Conservation (phyloP, 1,140 invertebrate genomes). For the Procambarus clarkii region DNA sequence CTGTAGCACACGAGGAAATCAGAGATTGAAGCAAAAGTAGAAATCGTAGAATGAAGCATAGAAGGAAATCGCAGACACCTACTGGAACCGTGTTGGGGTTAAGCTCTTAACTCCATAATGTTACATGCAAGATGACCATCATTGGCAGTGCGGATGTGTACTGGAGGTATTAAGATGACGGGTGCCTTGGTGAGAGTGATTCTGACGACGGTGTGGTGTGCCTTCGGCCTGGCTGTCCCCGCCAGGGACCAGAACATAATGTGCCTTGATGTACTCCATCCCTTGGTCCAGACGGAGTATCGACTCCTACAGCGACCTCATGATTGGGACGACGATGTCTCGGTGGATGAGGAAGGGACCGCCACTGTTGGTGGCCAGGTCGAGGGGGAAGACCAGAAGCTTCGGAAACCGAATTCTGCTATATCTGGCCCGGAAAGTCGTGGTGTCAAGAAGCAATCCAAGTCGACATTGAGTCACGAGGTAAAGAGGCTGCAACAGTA, state of each 20-base stretch:
- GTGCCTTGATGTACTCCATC: not conserved
- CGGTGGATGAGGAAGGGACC: not conserved
- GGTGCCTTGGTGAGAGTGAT: not conserved
- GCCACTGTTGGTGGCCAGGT: not conserved
- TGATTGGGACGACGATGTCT: not conserved
- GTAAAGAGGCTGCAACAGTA: not conserved
- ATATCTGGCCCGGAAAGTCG: not conserved
- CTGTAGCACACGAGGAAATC: too few relatives aligned
- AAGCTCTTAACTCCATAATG: not conserved
- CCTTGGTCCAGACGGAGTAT: constrained; percentile 5
- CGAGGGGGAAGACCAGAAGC: not conserved
- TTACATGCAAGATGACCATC: constrained; percentile 21
- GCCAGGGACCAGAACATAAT: not conserved
- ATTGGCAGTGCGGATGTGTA: not conserved
- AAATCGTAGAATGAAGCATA: too few relatives aligned
- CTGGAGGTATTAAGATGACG: not conserved
- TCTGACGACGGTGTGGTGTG: not conserved
- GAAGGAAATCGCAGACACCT: too few relatives aligned
- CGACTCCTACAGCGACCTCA: not conserved
- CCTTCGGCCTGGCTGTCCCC: not conserved
- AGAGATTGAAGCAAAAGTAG: too few relatives aligned
- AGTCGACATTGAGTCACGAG: not conserved
- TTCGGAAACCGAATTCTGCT: not conserved
- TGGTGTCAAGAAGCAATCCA: too few relatives aligned
- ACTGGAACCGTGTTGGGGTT: too few relatives aligned